Evolutionary conservation across 2,888 invertebrate species (phyloP).

Genomic region (Chrysina gloriosa): DNA sequence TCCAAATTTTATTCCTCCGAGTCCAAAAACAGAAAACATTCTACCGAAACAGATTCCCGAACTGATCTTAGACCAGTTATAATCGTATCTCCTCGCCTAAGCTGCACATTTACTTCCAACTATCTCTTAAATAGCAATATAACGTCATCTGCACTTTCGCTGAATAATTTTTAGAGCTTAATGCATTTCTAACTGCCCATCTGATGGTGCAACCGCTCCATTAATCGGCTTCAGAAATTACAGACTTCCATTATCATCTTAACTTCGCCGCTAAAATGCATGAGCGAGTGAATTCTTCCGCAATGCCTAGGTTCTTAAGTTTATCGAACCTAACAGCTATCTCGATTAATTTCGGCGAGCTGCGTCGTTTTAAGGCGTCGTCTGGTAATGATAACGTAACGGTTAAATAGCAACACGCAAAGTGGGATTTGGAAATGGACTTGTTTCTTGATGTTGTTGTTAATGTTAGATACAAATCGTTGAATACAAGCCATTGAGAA

Average conservation of each 20-base stretch:
- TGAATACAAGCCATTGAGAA: no score
- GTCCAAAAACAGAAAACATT: no score
- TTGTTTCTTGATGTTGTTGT: no score
- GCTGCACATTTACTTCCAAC: slow-evolving; percentile 6
- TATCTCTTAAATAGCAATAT: neutral
- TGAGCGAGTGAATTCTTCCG: slow-evolving; percentile 7
- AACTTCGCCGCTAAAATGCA: slow-evolving; percentile 23
- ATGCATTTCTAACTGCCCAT: slow-evolving; percentile 27
- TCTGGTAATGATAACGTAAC: no score
- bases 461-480: no score
- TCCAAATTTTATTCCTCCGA: no score
- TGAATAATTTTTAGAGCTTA: slow-evolving; percentile 23
- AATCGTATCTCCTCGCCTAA: neutral
- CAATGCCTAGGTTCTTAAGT: neutral
- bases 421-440: no score
- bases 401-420: no score
- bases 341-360: neutral
- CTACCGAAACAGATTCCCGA: no score
- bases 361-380: neutral
- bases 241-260: slow-evolving; percentile 23
- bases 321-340: slow-evolving; percentile 14
- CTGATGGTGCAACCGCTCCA: slow-evolving; percentile 1
- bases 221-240: slow-evolving; percentile 21
- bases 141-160: neutral
- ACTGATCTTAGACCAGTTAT: no score